Conservation (phyloP, 2,797 vertebrate species). For the Protosalanx chinensis region DNA sequence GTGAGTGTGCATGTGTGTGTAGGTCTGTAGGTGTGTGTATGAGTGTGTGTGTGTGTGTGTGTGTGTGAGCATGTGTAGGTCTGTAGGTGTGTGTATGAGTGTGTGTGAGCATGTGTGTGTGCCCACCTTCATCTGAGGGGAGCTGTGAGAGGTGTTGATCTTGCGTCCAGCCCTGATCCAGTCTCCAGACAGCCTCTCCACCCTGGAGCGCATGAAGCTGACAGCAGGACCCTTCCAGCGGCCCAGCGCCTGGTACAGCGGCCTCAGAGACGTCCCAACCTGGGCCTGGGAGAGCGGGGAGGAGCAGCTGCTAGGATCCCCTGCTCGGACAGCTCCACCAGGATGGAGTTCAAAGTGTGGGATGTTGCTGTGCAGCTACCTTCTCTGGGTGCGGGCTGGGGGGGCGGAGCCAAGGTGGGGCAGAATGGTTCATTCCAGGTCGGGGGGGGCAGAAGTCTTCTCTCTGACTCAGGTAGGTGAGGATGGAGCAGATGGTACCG, state of each 20-base stretch:
- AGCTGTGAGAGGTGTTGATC: slow-evolving; percentile 42
- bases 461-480: slow-evolving; percentile 71
- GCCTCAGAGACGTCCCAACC: slow-evolving; percentile 48
- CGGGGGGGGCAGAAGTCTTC: slow-evolving; percentile 69
- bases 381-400: slow-evolving; percentile 31
- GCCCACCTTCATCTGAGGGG: slow-evolving; percentile 56
- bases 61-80: no score
- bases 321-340: no score
- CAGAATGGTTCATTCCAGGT: slow-evolving; percentile 46
- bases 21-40: no score
- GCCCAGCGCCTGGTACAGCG: slow-evolving; percentile 50
- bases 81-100: not conserved
- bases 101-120: not conserved
- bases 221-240: slow-evolving; percentile 56
- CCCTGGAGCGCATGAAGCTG: slow-evolving; percentile 64
- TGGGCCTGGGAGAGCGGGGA: slow-evolving; percentile 44
- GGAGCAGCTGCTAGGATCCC: no score
- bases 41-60: no score
- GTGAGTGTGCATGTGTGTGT: no score
- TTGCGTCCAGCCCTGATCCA: slow-evolving; percentile 60
- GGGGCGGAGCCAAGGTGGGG: slow-evolving; percentile 55
- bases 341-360: no score
- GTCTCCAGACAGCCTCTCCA: slow-evolving; percentile 60
- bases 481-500: slow-evolving; percentile 68
- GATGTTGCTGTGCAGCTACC: slow-evolving; percentile 41